These are phyloP conservation scores for Mizuhopecten yessoensis DNA, from an alignment of 1,140 invertebrate genomes.

Conservation along the genomic window DNA sequence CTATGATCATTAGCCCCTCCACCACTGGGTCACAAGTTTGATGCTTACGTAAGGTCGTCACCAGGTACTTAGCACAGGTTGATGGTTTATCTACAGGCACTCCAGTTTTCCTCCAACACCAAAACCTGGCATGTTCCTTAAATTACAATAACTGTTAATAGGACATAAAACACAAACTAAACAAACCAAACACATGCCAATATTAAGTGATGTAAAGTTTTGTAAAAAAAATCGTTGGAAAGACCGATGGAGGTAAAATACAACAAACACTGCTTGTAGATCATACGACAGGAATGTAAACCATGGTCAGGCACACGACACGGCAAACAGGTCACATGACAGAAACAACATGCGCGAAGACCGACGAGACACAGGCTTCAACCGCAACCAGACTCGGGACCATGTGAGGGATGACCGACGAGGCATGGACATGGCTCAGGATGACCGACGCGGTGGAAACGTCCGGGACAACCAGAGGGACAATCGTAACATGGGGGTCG, in stretches of 20 bases:
- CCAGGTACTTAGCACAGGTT: too few relatives aligned
- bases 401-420: conserved; percentile 52
- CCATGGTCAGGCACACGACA: conserved; percentile 12
- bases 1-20: too few relatives aligned
- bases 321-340: conserved; percentile 20
- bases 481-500: conserved; percentile 43
- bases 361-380: conserved; percentile 43
- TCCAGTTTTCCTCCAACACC: too few relatives aligned
- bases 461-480: conserved; percentile 41
- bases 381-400: conserved; percentile 38
- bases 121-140: too few relatives aligned
- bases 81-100: too few relatives aligned
- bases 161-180: too few relatives aligned
- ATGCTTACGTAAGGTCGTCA: too few relatives aligned
- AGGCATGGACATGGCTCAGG: conserved; percentile 17
- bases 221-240: too few relatives aligned
- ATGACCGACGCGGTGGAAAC: conserved; percentile 43
- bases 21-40: too few relatives aligned
- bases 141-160: too few relatives aligned
- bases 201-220: neutral
- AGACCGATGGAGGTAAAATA: too few relatives aligned
- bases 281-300: conserved; percentile 24
- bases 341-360: conserved; percentile 49
- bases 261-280: neutral
- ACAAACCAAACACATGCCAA: too few relatives aligned